Evolutionary conservation across 2,888 invertebrate genomes (phyloP), one percentile per base, ranked within the genome.

Genomic region (Campoplex nolae): DNA sequence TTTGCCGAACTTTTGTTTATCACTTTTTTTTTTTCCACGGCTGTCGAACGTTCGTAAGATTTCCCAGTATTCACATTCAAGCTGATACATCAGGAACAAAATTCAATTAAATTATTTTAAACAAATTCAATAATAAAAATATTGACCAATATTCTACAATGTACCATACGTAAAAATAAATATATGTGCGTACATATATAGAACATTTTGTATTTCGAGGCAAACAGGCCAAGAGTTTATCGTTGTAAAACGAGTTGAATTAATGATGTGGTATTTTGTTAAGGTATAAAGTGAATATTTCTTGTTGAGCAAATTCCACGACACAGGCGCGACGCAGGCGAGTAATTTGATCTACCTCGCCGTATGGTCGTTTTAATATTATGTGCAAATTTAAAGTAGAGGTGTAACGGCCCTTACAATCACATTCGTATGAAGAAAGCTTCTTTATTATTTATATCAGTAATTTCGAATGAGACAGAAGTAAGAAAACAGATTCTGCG

Each of bases 311-410:
- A 35, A 83, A 77, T 77, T 62, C 71, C 83, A 38, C 38, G 38
- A 38, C 38, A 38, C 38, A 62, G 70, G 62, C 23, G 62, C 16
- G 38, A 70, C 56, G 48, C 45, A 18, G 65, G 65, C 67, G 70
- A 71, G 83, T 83, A 83, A 83, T 83, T 83, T 58, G 76, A 83
- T 83, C 83, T 77, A 77, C 62, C 83, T 71, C 70, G 71, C 62
- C 70, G 71, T 51, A 62, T 45, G 62, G 62, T 51, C 70, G 32
- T 71, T 77, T 83, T 23, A 65, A 76, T 83, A 70, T 83, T 77
- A 83, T 62, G 83, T 62, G 70, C 48, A 75, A 76, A 83, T 76
- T 83, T 75, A 70, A 76, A 70, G 83, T 76, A 35, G 48, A 76
- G 45, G 48, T 18, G 76, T 76, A 77, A 77, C 51, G 77, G 70